Percentiles rank a stretch among this genome's conserved stretches.
phyloP scores from a whole-genome alignment of 2,888 invertebrate genomes.

The Ramazzottius varieornatus region DNA sequence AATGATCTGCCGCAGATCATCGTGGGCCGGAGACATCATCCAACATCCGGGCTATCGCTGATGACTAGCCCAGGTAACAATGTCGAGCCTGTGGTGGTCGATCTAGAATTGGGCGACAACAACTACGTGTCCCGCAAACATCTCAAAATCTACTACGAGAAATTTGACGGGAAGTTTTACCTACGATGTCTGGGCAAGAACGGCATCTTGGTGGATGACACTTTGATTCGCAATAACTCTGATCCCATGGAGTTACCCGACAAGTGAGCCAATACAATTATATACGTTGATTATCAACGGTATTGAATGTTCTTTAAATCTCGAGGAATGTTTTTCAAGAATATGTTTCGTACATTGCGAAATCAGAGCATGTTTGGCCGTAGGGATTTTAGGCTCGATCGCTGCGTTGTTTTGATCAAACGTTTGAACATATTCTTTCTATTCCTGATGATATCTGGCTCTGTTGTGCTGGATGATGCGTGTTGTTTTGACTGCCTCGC shows the following conservation, averaged over 20 bases:
- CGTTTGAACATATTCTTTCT: no score
- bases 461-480: no score
- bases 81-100: background rate
- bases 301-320: no score
- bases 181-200: constrained; percentile 9
- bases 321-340: no score
- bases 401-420: no score
- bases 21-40: background rate
- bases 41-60: background rate
- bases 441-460: no score
- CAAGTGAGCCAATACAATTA: no score
- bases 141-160: constrained; percentile 3
- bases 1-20: background rate
- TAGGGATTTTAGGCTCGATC: no score
- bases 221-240: constrained; percentile 5
- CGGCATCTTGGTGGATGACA: constrained; percentile 10
- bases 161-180: background rate
- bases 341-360: no score
- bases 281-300: no score
- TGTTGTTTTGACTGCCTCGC: no score
- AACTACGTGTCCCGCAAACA: background rate
- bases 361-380: no score
- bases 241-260: background rate
- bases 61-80: background rate
- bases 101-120: background rate